Base-by-base conservation (phyloP, 2,797 vertebrate genomes). In the Hyperoplus lanceolatus region DNA sequence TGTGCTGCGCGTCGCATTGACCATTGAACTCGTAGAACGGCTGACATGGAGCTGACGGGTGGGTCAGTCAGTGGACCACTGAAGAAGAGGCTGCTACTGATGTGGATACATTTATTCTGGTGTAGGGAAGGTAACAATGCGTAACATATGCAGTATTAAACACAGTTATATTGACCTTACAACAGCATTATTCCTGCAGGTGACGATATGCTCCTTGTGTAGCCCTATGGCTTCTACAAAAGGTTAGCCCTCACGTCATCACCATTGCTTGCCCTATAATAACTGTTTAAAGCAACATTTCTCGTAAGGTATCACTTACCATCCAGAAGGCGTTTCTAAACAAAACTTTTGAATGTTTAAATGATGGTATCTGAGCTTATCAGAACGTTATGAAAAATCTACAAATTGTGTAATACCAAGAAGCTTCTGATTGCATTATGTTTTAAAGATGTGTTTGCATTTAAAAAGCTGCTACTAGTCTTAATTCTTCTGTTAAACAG, bases 1-100 rank as follows among this genome's bases (percentile, higher is more conserved):
- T 75, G 83, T 49, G 80, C 83, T 81, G 88, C 87, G 89, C 82
- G 86, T 92, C 72, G 86, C 86, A 74, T 71, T 89, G 88, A 90
- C 89, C 90, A 88, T 90, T 91, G 90, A 89, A 90, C 89, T 83
- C 88, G 56, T 15, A 78, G 67, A 79, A 74, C 36, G 80, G 58
- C 65, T 59, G 67, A 77, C 73, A 66, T 77, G 46, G 79, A 86
- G 81, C 78, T 66, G 56, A 66, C 78, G 78, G 80, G 83, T 76
- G 82, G 82, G 79, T 81, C 73, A 45, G 80, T 75, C 68, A 56
- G 49, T 51, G 56, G 67, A 62, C 50, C 50, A 46, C 59, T 46
- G 29, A 18, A 77, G 11, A 57, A 45, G 48, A 13, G 11, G 56
- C 45, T 41, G 51, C 21, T 50, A 36, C 59, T 10, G 3, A 45